Percentiles rank a stretch among this genome's conserved stretches.
Evolutionary conservation across 2,888 invertebrate genomes (phyloP).

Genomic region (Agrochola macilenta): DNA sequence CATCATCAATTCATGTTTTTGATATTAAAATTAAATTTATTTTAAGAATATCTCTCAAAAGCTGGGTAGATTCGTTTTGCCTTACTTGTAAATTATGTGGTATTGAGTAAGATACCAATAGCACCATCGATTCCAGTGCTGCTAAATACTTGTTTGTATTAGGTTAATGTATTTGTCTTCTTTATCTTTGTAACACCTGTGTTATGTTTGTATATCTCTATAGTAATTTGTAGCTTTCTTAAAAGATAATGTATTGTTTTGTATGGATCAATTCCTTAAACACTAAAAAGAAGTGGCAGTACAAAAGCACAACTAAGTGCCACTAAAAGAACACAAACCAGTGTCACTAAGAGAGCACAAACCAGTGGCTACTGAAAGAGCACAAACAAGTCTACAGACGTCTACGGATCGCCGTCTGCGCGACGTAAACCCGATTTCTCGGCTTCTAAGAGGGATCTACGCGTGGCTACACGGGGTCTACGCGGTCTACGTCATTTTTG

Average conservation of each 20-base stretch:
- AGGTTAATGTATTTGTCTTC: not conserved
- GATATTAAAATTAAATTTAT: not conserved
- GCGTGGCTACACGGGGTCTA: not conserved
- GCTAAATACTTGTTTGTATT: not conserved
- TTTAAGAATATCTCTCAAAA: not conserved
- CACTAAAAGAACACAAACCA: not conserved
- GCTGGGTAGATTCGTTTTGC: not conserved
- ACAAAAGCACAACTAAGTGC: not conserved
- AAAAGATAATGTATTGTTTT: not conserved
- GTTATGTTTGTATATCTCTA: not conserved
- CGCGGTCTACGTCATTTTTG: not conserved
- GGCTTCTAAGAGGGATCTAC: no score
- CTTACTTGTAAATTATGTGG: not conserved
- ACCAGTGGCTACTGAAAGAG: not conserved
- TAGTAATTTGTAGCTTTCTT: slow-evolving; percentile 2
- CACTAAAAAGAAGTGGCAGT: not conserved
- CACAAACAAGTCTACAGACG: not conserved
- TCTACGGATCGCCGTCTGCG: not conserved
- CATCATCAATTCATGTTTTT: not conserved
- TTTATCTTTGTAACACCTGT: not conserved
- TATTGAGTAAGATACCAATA: not conserved
- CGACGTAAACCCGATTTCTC: not conserved
- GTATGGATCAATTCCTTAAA: not conserved
- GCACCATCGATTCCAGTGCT: not conserved
- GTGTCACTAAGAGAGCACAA: not conserved